phyloP scores from a whole-genome alignment of 2,888 invertebrate genomes.

The Therioaphis trifolii region DNA sequence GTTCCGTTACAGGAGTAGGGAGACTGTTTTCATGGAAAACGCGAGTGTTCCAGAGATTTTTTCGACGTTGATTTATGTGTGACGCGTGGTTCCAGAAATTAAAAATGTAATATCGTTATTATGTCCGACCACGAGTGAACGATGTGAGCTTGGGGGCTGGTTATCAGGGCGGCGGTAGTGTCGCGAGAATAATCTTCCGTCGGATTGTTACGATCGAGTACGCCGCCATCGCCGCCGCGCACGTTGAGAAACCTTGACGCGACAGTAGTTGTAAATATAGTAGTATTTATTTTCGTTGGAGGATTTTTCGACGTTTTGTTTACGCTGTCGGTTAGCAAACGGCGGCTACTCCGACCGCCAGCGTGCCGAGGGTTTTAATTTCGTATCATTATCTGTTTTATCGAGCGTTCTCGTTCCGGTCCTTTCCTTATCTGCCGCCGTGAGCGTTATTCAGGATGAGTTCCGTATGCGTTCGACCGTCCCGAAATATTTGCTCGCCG shows the following conservation, averaged over 20 bases:
- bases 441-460: neutral
- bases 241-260: slow-evolving; percentile 20
- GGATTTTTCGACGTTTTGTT: neutral
- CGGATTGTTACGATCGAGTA: neutral
- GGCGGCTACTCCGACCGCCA: neutral
- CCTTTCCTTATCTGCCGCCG: no score
- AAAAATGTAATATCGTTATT: no score
- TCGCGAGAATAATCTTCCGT: neutral
- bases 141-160: no score
- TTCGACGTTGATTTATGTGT: no score
- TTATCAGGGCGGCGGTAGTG: neutral
- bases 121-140: no score
- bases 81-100: no score
- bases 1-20: no score
- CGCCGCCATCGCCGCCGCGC: no score
- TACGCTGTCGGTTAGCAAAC: neutral
- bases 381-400: no score
- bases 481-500: neutral
- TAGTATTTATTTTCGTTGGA: neutral
- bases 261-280: neutral
- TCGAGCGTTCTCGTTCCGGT: no score
- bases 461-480: neutral
- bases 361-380: neutral
- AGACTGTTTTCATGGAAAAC: no score
- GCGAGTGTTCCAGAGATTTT: no score